Evolutionary conservation across 1,140 invertebrate species (phyloP), one percentile per base, ranked within the genome.

Genomic region (Subanguina moxae): DNA sequence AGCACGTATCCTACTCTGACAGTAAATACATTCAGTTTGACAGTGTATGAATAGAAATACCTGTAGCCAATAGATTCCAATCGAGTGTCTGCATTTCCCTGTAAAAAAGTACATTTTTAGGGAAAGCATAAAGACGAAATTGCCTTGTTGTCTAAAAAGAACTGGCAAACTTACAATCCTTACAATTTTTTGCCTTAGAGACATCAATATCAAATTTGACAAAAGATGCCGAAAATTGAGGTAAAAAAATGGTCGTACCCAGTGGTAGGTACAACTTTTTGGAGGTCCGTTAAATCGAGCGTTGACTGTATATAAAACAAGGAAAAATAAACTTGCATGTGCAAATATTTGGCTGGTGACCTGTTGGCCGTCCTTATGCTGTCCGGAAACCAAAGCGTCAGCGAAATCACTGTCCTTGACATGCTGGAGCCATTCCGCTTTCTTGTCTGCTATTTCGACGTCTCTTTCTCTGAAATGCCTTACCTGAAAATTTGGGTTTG

Each of bases 61-160:
- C 32, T 65, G 66, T 56, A 78, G 23, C 80, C 80, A 3, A 82
- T 67, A 0, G 74, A 46, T 63, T 82, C 80, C 3, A 82, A 38
- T 23, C 78, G 59, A 1, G 78, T 82, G 64, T 75, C 80, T 1
- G 80, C 76, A 61, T 82, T 82, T 13, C 69, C 64, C 77, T 79
- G 64, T 71, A 82, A 70, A 27, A 56, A 38, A 3, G 11, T 5
- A 3, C 11, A 38, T 38, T 38, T n/a, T n/a, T n/a, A n/a, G n/a
- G n/a, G n/a, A n/a, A n/a, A n/a, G n/a, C n/a, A n/a, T n/a, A n/a
- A n/a, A n/a, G n/a, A n/a, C n/a, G n/a, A n/a, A n/a, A n/a, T n/a
- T n/a, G n/a, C n/a, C n/a, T n/a, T n/a, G n/a, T n/a, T n/a, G n/a
- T n/a, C n/a, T n/a, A n/a, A n/a, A n/a, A n/a, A n/a, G n/a, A n/a